Evolutionary conservation across 2,113 vertebrate genomes (phyloP), one percentile per base, ranked within the genome.

Genomic region (Sphaerodactylus townsendi): DNA sequence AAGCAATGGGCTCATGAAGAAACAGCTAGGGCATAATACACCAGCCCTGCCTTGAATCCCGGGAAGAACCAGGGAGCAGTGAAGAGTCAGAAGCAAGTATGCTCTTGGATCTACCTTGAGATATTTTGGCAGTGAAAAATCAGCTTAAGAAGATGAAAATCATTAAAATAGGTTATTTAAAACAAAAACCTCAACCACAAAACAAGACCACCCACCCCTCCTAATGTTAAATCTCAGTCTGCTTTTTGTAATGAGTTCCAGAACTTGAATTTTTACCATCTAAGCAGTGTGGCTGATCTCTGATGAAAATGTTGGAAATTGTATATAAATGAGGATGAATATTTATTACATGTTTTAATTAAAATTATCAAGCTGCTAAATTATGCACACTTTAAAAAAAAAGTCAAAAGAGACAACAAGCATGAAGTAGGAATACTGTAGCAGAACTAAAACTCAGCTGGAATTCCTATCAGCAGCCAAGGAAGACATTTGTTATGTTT

Each of bases 261-360:
- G 71, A 85, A 81, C 74, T 17, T 35, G 44, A 79, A 89, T 14
- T 11, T 1, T 21, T 76, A 39, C 83, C 77, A 85, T 72, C 14
- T 25, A 48, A 86, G 30, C 11, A 66, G n/a, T 71, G 35, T 33
- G 17, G 68, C 59, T 84, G n/a, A 83, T 81, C 33, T 81, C 64
- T 13, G 76, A 75, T 1, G 1, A 88, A 86, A 92, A 85, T 73
- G 4, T 56, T 89, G 87, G 28, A 90, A 92, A 83, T 88, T 10
- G 44, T 72, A 87, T n/a, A 89, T 44, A 87, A 90, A 87, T 92
- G 84, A 87, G 23, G 68, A 87, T 94, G 82, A 91, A 85, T 91
- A 92, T 91, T 91, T 92, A 91, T 89, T 75, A 82, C 89, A 87
- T 84, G 9, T 90, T 92, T 91, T 89, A 94, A 92, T 93, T 93